Evolutionary conservation across 2,113 vertebrate genomes (phyloP), one percentile per base, ranked within the genome.

Genomic region (Lasiurus cinereus): DNA sequence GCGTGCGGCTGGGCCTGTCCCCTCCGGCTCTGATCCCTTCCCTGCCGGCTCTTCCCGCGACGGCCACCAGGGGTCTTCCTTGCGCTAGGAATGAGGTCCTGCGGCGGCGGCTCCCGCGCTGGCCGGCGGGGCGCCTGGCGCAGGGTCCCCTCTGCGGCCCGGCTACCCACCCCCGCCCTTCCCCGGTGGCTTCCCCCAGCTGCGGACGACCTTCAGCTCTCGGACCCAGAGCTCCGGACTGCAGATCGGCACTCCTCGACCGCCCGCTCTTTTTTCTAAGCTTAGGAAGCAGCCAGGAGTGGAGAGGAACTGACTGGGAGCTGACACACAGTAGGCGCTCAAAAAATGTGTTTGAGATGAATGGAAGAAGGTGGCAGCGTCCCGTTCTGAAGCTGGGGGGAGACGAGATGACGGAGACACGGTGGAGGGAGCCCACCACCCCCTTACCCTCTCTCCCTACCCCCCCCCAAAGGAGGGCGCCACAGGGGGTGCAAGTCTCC

Each of bases 51-150:
- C 56, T 97, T 46, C 95, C 46, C 36, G 27, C 12, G 46, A 14
- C 39, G 76, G 86, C 97, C 97, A 97, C 98, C 89, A 94, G 97
- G 95, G 95, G 97, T 97, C 97, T 54, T 66, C 96, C 96, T 97
- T 97, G 97, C 77, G 97, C 94, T 76, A 92, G 48, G 93, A 96
- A 97, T 94, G 93, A 83, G 66, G 8, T 46, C 24, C 27, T 3
- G 27, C 13, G 19, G 22, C 1, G 0, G 39, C 39, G 22, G 31
- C 29, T 6, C 1, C 15, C 4, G 89, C 7, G 8, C 59, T 1
- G 12, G 33, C 48, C 22, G 8, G 48, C 43, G 0, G 39, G 70
- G 33, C 18, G 4, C 77, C 48, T 7, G 83, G 87, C 27, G 11
- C 56, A 12, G 69, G 27, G 59, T 79, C 48, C 56, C 76, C n/a